A percentile compares a stretch with the other conserved stretches of the same genome.
These are phyloP conservation scores for Dinothrombium tinctorium DNA, from an alignment of 1,140 invertebrate genomes.

Conservation along the genomic window DNA sequence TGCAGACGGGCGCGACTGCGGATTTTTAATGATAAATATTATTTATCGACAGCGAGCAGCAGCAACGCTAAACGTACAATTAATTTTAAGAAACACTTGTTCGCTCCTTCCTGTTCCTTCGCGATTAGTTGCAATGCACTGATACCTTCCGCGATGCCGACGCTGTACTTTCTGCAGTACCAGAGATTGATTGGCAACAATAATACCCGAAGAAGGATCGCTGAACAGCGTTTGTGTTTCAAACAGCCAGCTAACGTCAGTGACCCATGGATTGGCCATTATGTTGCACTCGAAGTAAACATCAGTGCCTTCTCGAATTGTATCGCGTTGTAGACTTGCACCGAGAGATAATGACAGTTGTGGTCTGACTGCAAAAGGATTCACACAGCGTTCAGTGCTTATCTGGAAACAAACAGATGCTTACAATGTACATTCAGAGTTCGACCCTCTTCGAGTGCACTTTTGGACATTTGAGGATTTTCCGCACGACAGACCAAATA, in stretches of 20 bases:
- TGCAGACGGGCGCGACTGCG: too few relatives aligned
- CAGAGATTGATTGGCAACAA: slow-evolving; percentile 46
- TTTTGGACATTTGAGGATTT: slow-evolving; percentile 41
- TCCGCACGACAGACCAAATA: slow-evolving; percentile 55
- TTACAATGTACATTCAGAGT: slow-evolving; percentile 42
- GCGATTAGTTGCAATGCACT: slow-evolving; percentile 61
- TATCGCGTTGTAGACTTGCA: slow-evolving; percentile 1
- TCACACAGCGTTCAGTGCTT: too few relatives aligned
- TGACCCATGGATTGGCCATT: slow-evolving; percentile 55
- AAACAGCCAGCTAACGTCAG: slow-evolving; percentile 49
- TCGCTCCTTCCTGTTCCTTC: slow-evolving; percentile 64
- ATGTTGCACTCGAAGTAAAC: slow-evolving; percentile 73
- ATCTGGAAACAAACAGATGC: too few relatives aligned
- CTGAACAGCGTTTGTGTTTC: slow-evolving; percentile 23
- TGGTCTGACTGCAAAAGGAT: slow-evolving; percentile 10
- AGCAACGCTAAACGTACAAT: too few relatives aligned
- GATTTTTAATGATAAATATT: too few relatives aligned
- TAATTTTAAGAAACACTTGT: slow-evolving; percentile 52
- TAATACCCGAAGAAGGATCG: slow-evolving; percentile 43
- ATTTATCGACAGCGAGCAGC: too few relatives aligned
- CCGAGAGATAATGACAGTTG: slow-evolving; percentile 9
- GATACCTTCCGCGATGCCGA: slow-evolving; percentile 30
- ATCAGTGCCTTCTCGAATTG: slow-evolving; percentile 34
- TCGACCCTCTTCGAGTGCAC: slow-evolving; percentile 51
- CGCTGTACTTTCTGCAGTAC: slow-evolving; percentile 19